These are phyloP conservation scores for Craniophora ligustri DNA, from an alignment of 2,888 invertebrate genomes.

Conservation along the genomic window DNA sequence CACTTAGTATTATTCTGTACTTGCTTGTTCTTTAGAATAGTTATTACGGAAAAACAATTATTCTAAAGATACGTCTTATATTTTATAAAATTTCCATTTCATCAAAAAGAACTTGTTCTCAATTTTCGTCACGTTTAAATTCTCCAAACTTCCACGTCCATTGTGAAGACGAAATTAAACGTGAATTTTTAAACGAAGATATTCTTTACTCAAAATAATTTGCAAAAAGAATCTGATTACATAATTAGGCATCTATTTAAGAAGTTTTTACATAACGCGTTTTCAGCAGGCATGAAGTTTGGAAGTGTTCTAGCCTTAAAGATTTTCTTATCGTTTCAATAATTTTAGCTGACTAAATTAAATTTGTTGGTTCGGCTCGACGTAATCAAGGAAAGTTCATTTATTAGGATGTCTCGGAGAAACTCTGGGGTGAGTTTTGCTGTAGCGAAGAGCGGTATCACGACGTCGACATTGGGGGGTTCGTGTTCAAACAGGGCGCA, in stretches of 20 bases:
- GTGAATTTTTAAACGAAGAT: conserved; percentile 55
- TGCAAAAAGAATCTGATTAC: conserved; percentile 43
- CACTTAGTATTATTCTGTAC: conserved; percentile 33
- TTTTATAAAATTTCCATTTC: too few relatives aligned
- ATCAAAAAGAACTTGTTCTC: conserved; percentile 28
- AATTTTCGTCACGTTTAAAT: conserved; percentile 70
- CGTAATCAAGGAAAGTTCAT: conserved; percentile 37
- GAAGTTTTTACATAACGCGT: conserved; percentile 28
- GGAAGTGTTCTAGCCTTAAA: conserved; percentile 11
- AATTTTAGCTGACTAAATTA: conserved; percentile 30
- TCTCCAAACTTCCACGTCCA: conserved; percentile 60
- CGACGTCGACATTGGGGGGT: conserved; percentile 26
- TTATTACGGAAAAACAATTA: conserved; percentile 17
- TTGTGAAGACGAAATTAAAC: conserved; percentile 60
- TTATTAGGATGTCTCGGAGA: conserved; percentile 22
- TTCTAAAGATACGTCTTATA: conserved; percentile 14
- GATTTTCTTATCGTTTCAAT: conserved; percentile 25
- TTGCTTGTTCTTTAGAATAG: conserved; percentile 21
- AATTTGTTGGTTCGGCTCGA: conserved; percentile 21
- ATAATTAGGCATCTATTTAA: conserved; percentile 46
- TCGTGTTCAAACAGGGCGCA: conserved; percentile 52
- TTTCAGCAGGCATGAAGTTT: conserved; percentile 30
- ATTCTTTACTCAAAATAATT: conserved; percentile 52
- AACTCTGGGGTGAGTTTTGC: conserved; percentile 28
- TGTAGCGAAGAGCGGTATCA: conserved; percentile 33